These are phyloP conservation scores for Tolmerus cingulatus DNA, from an alignment of 2,888 invertebrate genomes.

Conservation along the genomic window DNA sequence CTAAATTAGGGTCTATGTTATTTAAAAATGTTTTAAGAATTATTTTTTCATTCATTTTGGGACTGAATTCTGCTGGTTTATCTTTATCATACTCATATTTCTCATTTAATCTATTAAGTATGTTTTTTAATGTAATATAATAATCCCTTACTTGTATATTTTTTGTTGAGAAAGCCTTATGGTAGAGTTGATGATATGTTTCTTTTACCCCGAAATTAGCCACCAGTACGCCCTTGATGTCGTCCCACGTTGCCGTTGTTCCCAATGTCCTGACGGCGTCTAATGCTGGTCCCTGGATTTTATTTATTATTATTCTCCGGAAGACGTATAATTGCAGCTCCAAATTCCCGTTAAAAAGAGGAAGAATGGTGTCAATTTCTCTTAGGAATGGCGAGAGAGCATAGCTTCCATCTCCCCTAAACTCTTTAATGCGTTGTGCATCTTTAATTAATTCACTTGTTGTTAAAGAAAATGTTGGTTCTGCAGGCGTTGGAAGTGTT, in stretches of 20 bases:
- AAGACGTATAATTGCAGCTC: background rate
- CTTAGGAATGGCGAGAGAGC: too few relatives aligned
- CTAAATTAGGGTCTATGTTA: background rate
- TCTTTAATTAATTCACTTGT: too few relatives aligned
- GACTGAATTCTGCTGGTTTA: background rate
- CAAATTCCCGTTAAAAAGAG: too few relatives aligned
- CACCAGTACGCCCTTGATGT: background rate
- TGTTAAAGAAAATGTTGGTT: too few relatives aligned
- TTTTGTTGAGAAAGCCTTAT: background rate
- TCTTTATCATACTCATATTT: background rate
- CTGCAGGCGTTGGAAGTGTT: too few relatives aligned
- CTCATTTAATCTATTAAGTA: background rate
- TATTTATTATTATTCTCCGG: constrained; percentile 46
- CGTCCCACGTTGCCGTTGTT: background rate
- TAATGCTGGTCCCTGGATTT: constrained; percentile 50
- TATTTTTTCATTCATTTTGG: background rate
- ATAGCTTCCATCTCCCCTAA: too few relatives aligned
- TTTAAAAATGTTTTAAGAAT: background rate
- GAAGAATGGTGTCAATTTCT: too few relatives aligned
- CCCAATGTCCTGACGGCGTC: constrained; percentile 35
- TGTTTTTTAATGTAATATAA: background rate
- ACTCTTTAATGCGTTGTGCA: too few relatives aligned
- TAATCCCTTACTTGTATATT: background rate
- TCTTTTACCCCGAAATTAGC: background rate
- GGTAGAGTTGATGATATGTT: background rate